These are phyloP conservation scores for Onthophagus sagittarius DNA, from an alignment of 2,888 invertebrate genomes.

Conservation along the genomic window DNA sequence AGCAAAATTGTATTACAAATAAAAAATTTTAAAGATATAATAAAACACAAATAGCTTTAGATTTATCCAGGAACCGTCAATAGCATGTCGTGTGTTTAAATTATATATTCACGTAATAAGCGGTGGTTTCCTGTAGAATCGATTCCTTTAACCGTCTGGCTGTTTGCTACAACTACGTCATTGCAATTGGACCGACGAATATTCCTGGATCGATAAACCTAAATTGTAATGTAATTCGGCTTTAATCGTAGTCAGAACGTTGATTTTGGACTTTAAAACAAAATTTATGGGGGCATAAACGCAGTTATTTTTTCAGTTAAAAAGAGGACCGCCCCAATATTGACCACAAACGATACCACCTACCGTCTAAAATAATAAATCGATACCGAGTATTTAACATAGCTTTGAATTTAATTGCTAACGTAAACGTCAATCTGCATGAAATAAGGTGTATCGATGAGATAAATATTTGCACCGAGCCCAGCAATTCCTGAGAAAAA, in stretches of 20 bases:
- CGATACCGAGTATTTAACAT: not conserved
- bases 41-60: not conserved
- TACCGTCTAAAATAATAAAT: not conserved
- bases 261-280: not conserved
- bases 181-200: slow-evolving; percentile 18
- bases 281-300: not conserved
- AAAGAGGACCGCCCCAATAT: not conserved
- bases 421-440: not conserved
- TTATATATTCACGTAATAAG: slow-evolving; percentile 4
- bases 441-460: not conserved
- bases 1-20: too few relatives aligned
- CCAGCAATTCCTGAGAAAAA: not conserved
- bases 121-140: slow-evolving; percentile 14
- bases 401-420: not conserved
- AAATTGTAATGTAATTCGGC: not conserved
- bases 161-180: slow-evolving; percentile 19
- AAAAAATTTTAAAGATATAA: not conserved
- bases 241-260: not conserved
- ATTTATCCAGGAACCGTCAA: not conserved
- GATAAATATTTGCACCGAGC: not conserved
- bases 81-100: not conserved
- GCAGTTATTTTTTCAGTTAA: not conserved
- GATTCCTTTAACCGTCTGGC: slow-evolving; percentile 19
- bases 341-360: not conserved
- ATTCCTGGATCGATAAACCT: slow-evolving; percentile 19